Evolutionary conservation across 2,888 invertebrate genomes (phyloP).

Genomic region (Amphipoea oculea): DNA sequence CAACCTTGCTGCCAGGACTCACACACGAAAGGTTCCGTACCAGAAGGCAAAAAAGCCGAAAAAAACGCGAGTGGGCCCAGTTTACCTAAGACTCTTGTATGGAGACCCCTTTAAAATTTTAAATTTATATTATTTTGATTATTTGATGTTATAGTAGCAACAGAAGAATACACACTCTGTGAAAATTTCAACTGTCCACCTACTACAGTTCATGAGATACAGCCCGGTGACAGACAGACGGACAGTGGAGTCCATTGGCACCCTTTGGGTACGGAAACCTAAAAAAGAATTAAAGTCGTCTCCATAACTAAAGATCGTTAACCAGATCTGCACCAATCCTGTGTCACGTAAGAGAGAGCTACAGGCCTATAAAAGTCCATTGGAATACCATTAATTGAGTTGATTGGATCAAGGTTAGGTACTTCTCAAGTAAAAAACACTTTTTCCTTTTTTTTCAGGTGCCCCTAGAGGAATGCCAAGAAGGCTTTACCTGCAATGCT

Average conservation of each 20-base stretch:
- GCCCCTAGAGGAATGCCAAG: conserved; percentile 79
- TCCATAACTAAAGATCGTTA: neutral
- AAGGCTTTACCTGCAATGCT: conserved; percentile 82
- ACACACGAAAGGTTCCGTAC: too few species aligned
- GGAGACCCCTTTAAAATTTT: too few species aligned
- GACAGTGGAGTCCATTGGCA: too few species aligned
- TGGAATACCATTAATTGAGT: neutral
- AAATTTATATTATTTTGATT: neutral
- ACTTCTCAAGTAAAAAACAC: neutral
- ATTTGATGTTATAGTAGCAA: neutral
- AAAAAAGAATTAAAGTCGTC: neutral
- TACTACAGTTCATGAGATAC: too few species aligned
- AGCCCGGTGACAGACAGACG: too few species aligned
- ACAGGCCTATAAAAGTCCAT: neutral
- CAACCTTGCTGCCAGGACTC: neutral
- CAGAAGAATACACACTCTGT: neutral
- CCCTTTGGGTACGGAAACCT: too few species aligned
- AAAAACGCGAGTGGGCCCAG: too few species aligned
- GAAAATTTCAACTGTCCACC: too few species aligned
- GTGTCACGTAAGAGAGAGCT: neutral
- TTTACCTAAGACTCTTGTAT: too few species aligned
- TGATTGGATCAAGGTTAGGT: neutral
- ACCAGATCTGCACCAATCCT: neutral
- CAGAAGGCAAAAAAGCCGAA: too few species aligned
- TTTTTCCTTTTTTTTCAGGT: conserved; percentile 72